Evolutionary conservation across 2,797 vertebrate genomes (phyloP).

Genomic region (Rhadinocentrus ornatus): DNA sequence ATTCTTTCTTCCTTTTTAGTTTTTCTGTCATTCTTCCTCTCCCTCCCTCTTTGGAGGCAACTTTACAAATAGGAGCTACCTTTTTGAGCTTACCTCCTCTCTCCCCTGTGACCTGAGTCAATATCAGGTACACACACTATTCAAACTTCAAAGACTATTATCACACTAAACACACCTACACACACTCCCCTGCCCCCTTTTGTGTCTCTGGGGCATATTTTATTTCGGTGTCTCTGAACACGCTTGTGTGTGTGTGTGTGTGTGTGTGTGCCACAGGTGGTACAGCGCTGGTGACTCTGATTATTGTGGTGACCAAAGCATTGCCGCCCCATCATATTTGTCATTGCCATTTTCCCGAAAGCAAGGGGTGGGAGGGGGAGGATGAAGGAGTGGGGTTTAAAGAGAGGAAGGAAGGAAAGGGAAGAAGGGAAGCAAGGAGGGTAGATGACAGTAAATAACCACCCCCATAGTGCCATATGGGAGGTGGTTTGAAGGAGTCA

Average conservation of each 20-base stretch:
- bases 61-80: conserved; percentile 66
- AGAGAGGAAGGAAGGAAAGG: conserved; percentile 49
- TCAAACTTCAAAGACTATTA: conserved; percentile 74
- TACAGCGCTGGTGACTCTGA: conserved; percentile 64
- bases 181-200: conserved; percentile 58
- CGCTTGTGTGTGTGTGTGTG: conserved; percentile 6
- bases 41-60: conserved; percentile 58
- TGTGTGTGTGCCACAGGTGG: conserved; percentile 71
- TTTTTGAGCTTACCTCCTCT: conserved; percentile 51
- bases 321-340: conserved; percentile 67
- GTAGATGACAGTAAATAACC: conserved; percentile 62
- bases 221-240: conserved; percentile 71
- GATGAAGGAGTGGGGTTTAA: conserved; percentile 49
- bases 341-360: conserved; percentile 69
- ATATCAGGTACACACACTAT: conserved; percentile 70
- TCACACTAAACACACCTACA: conserved; percentile 70
- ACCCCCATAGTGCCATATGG: conserved; percentile 77
- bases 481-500: conserved; percentile 63
- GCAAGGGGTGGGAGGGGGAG: conserved; percentile 72
- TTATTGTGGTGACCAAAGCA: conserved; percentile 72
- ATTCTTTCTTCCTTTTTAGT: background rate
- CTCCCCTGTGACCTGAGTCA: conserved; percentile 74
- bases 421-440: conserved; percentile 38
- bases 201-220: conserved; percentile 75
- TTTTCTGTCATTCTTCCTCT: background rate